Evolutionary conservation across 2,797 vertebrate species (phyloP), one percentile per base, ranked within the genome.

Genomic region (Sebastes taczanowskii): DNA sequence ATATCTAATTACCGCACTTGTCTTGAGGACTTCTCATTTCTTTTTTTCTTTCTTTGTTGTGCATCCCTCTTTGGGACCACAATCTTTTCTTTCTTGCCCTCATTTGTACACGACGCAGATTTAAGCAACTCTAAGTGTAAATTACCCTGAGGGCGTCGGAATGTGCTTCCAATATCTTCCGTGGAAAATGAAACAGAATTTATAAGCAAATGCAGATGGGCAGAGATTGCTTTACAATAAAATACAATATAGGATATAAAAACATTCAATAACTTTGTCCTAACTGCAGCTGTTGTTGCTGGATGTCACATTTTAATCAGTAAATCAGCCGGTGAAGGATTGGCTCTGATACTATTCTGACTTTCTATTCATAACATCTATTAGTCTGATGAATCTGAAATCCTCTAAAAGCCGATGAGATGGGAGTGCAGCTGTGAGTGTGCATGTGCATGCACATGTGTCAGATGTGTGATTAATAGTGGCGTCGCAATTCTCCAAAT

Each of bases 381-480:
- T 85, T 80, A 77, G 74, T 74, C 53, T 76, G 74, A 82, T 78
- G 53, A 86, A 71, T 83, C 63, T 2, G 42, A 66, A 86, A 88
- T 88, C 72, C 70, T 75, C 70, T 49, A 20, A 78, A 83, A 77
- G 64, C 56, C 2, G 30, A 86, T 73, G 61, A 79, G 46, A 71
- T 74, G 62, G 52, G 49, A 35, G 58, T 46, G 46, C 78, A 85
- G 77, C 82, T 83, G 38, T 82, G 49, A 2, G 2, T 25, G 8
- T 5, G 22, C 22, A 32, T 60, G 34, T 5, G 22, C 22, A 32
- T 60, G 34, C 32, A 79, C 60, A 73, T 49, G 52, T 74, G 42
- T 52, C 75, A 88, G 72, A 77, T 87, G 53, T 80, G 63, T 65
- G 58, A 80, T 49, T 20, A 49, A 49, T 20, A 49, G 18, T 8